Evolutionary conservation across 2,888 invertebrate genomes (phyloP), one percentile per base, ranked within the genome.

Genomic region (Caenorhabditis sp.): DNA sequence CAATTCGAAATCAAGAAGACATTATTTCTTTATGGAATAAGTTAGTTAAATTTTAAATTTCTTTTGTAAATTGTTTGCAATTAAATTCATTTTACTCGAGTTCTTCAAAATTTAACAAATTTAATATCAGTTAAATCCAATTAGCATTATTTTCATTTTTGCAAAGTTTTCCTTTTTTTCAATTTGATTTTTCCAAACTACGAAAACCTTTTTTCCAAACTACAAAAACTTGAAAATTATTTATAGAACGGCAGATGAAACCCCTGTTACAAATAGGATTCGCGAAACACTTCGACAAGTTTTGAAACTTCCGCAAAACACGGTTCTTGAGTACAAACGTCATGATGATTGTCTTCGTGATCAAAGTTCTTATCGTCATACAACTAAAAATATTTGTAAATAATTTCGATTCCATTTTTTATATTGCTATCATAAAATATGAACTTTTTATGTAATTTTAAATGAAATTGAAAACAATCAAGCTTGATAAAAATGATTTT

Each of bases 281-380:
- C 94, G 97, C 87, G 98, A 99, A 93, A 97, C 97, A 56, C 93
- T 99, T 90, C 95, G 96, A 90, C 95, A 98, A 92, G 95, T 98
- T 92, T 94, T 99, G 92, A 97, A 98, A 94, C 95, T 99, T 92
- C 98, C 98, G 85, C 94, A 95, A 69, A 95, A 95, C 93, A 95
- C 96, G 91, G 95, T 96, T 91, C 95, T 99, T 94, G 98, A 98
- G 94, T 99, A 99, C 91, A 94, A 94, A 87, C 92, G 93, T 78
- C 94, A 94, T 88, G 93, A 92, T 65, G 93, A 94, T 84, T 95
- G 95, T 93, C 94, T 96, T 90, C 93, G 93, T 80, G 93, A 93
- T 85, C 92, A 93, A 71, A 93, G 92, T 61, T 93, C 93, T 88
- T 93, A 92, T 82, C 90, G 93, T 70, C 93, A 93, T 85, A 93